Conservation (phyloP, 2,113 vertebrate species). For the Maccullochella peelii region DNA sequence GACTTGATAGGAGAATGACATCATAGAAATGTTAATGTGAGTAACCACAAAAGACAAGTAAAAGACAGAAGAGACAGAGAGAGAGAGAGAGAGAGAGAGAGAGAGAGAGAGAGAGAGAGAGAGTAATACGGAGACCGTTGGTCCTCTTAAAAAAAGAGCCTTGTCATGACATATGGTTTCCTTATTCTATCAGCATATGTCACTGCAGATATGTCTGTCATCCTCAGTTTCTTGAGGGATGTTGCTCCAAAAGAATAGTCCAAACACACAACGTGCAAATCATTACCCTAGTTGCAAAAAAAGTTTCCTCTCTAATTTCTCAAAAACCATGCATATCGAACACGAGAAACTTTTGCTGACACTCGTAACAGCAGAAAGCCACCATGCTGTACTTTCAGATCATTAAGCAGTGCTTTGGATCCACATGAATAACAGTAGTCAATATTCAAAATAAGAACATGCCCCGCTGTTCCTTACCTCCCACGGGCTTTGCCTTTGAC, state of each 20-base stretch:
- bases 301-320: conserved; percentile 22
- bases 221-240: conserved; percentile 25
- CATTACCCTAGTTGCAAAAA: conserved; percentile 14
- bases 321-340: conserved; percentile 30
- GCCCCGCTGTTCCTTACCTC: background rate
- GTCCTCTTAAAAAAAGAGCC: conserved; percentile 6
- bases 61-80: background rate
- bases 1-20: conserved; percentile 11
- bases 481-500: conserved; percentile 32
- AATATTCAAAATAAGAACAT: conserved; percentile 33
- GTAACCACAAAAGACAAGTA: conserved; percentile 2
- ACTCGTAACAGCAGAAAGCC: conserved; percentile 23
- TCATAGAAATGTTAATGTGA: conserved; percentile 36
- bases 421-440: conserved; percentile 16
- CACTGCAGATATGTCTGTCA: conserved; percentile 24
- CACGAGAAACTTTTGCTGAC: conserved; percentile 25
- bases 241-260: conserved; percentile 6
- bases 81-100: too few relatives aligned
- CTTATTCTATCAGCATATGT: conserved; percentile 30
- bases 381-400: conserved; percentile 25
- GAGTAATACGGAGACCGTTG: background rate
- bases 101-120: background rate
- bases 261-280: conserved; percentile 44
- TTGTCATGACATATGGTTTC: conserved; percentile 30
- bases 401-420: conserved; percentile 35